These are phyloP conservation scores for Exocentrus adspersus DNA, from an alignment of 2,888 invertebrate genomes.

Conservation along the genomic window DNA sequence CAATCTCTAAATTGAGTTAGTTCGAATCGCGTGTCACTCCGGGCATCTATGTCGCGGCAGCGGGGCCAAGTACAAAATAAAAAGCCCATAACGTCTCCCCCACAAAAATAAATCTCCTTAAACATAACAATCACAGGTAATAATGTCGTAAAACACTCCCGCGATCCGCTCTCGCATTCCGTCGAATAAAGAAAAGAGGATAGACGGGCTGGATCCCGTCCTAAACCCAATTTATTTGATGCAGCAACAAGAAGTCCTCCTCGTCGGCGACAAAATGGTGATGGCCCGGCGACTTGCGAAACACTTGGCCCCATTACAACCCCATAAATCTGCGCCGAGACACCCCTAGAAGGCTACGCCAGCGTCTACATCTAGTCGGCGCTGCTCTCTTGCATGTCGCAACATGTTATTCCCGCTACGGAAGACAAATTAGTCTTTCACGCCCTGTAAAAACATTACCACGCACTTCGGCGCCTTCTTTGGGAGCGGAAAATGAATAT, in stretches of 20 bases:
- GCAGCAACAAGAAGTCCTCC: constrained; percentile 61
- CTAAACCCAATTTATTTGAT: constrained; percentile 64
- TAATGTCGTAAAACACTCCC: constrained; percentile 62
- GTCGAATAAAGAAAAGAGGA: constrained; percentile 52
- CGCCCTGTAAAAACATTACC: constrained; percentile 29
- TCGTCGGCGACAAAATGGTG: constrained; percentile 68
- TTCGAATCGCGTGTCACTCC: constrained; percentile 30
- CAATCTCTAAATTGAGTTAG: constrained; percentile 25
- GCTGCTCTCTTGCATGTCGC: constrained; percentile 53
- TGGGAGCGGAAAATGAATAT: constrained; percentile 27
- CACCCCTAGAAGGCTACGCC: constrained; percentile 52
- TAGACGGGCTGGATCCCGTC: constrained; percentile 34
- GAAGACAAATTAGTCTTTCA: constrained; percentile 57
- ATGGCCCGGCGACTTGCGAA: constrained; percentile 71
- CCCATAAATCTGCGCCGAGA: constrained; percentile 67
- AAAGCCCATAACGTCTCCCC: constrained; percentile 48
- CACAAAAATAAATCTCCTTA: constrained; percentile 57
- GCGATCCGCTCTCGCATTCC: constrained; percentile 54
- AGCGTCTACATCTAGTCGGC: constrained; percentile 56
- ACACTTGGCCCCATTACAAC: constrained; percentile 72
- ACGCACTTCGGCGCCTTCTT: constrained; percentile 38
- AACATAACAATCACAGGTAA: constrained; percentile 64
- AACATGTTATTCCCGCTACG: constrained; percentile 55
- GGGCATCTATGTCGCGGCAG: constrained; percentile 42
- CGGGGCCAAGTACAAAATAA: constrained; percentile 46